phyloP scores from a whole-genome alignment of 2,888 invertebrate species.

The Melipona beecheii region DNA sequence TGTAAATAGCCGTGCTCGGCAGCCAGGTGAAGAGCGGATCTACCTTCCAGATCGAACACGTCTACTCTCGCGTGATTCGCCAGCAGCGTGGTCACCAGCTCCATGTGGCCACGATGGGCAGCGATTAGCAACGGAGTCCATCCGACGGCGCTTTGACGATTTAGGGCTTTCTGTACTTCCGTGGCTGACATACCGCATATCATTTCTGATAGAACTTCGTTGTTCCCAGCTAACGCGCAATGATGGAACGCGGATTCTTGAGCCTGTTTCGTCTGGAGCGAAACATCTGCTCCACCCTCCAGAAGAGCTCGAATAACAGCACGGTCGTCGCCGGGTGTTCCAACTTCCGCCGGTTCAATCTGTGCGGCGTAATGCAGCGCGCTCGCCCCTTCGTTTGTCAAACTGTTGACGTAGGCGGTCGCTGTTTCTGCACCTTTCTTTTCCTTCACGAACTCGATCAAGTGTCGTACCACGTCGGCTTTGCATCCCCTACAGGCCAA shows the following conservation, averaged over 20 bases:
- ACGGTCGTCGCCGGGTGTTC: slow-evolving; percentile 89
- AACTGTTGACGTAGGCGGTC: slow-evolving; percentile 93
- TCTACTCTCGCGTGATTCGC: slow-evolving; percentile 98
- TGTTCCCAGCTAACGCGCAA: slow-evolving; percentile 97
- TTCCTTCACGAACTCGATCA: slow-evolving; percentile 93
- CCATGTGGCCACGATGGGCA: slow-evolving; percentile 97
- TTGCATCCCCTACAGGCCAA: slow-evolving; percentile 95
- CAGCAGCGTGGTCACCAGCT: slow-evolving; percentile 94
- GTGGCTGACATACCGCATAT: slow-evolving; percentile 95
- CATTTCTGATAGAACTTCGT: slow-evolving; percentile 97
- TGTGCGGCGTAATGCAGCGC: slow-evolving; percentile 97
- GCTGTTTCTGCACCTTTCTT: slow-evolving; percentile 91
- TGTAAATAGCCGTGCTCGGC: slow-evolving; percentile 95
- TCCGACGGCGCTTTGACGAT: slow-evolving; percentile 96
- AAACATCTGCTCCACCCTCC: slow-evolving; percentile 96
- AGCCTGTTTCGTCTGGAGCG: slow-evolving; percentile 92
- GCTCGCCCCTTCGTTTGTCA: slow-evolving; percentile 96
- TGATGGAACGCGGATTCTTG: slow-evolving; percentile 98
- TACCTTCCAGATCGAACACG: slow-evolving; percentile 98
- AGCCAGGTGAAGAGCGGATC: slow-evolving; percentile 97
- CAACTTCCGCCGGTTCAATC: slow-evolving; percentile 92
- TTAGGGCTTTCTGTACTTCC: slow-evolving; percentile 96
- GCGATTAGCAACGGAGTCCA: slow-evolving; percentile 99
- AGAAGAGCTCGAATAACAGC: slow-evolving; percentile 95
- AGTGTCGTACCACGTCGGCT: slow-evolving; percentile 93